Percentiles rank a stretch among this genome's conserved stretches.
phyloP scores from a whole-genome alignment of 2,113 vertebrate genomes.

The Recurvirostra avosetta region DNA sequence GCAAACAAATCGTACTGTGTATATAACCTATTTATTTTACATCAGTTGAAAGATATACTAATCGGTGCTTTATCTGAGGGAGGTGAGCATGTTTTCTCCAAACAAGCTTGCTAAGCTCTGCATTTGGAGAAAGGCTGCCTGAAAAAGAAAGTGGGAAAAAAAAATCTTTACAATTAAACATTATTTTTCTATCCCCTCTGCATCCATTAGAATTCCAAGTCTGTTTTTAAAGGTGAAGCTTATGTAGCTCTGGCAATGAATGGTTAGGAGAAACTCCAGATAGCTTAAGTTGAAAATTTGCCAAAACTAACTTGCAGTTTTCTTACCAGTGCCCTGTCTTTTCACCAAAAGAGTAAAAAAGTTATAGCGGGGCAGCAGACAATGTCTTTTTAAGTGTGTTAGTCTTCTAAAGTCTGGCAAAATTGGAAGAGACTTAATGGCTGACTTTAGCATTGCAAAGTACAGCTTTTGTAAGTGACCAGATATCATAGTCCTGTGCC shows the following conservation, averaged over 20 bases:
- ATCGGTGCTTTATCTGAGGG: background rate
- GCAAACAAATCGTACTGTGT: background rate
- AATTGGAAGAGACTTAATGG: background rate
- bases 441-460: background rate
- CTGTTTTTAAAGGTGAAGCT: background rate
- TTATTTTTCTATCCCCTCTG: background rate
- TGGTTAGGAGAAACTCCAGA: background rate
- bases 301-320: background rate
- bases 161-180: background rate
- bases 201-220: background rate
- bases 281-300: background rate
- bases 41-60: background rate
- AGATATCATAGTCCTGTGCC: background rate
- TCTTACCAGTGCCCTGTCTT: background rate
- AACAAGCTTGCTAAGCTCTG: background rate
- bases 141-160: background rate
- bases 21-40: background rate
- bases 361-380: too few species aligned
- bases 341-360: background rate
- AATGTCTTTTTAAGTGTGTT: too few species aligned
- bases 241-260: rapidly evolving
- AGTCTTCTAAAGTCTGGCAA: background rate
- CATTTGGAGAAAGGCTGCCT: background rate
- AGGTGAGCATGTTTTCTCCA: background rate
- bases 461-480: background rate